phyloP scores from a whole-genome alignment of 1,140 invertebrate genomes.

The Aphelenchoides avenae region DNA sequence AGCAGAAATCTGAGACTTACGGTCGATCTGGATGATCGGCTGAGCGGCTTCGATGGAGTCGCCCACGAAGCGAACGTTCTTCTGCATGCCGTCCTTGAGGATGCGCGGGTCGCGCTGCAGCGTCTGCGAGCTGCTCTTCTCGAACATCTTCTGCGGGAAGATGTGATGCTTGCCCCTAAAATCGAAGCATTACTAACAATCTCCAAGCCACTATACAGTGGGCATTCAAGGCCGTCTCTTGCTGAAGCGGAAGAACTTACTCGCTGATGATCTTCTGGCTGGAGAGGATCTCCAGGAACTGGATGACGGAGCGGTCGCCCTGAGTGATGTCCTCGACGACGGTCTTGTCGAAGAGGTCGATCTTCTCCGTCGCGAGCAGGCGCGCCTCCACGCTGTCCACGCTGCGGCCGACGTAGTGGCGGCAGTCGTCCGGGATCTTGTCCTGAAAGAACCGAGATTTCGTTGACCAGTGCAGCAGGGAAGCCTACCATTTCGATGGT shows the following conservation, averaged over 20 bases:
- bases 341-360: not conserved
- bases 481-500: too few relatives aligned
- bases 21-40: slow-evolving; percentile 3
- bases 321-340: not conserved
- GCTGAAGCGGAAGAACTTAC: slow-evolving; percentile 5
- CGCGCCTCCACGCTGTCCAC: slow-evolving; percentile 17
- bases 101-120: slow-evolving; percentile 3
- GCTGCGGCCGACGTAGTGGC: slow-evolving; percentile 10
- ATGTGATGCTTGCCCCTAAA: slow-evolving; percentile 12
- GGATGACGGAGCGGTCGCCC: slow-evolving; percentile 4
- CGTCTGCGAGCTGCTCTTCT: not conserved
- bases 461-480: not conserved
- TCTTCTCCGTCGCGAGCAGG: slow-evolving; percentile 12
- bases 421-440: not conserved
- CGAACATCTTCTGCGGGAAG: slow-evolving; percentile 14
- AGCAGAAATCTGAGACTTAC: not conserved
- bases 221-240: slow-evolving; percentile 5
- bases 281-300: slow-evolving; percentile 12
- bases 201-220: not conserved
- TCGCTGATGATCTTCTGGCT: slow-evolving; percentile 10
- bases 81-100: slow-evolving; percentile 3
- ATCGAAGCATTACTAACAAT: slow-evolving; percentile 9
- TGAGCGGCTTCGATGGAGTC: not conserved
- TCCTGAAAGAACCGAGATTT: slow-evolving; percentile 2
- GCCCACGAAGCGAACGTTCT: slow-evolving; percentile 1